Conservation (phyloP, 2,113 vertebrate species). For the Aramus guarauna region DNA sequence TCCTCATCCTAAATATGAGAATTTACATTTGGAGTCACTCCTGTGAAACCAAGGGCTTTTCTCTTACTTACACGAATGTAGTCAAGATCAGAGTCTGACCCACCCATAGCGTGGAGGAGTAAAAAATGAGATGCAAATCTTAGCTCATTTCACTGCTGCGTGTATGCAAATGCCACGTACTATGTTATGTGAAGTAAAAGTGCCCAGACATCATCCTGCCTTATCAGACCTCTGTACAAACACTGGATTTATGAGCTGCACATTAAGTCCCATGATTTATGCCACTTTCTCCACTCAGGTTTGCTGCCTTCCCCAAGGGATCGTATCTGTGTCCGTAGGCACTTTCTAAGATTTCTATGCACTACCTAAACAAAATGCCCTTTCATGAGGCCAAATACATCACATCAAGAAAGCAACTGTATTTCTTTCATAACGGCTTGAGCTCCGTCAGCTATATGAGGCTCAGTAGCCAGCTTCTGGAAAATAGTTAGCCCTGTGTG, state of each 20-base stretch:
- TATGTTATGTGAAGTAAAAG: background rate
- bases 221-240: background rate
- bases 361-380: slow-evolving; percentile 45
- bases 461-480: background rate
- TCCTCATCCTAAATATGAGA: background rate
- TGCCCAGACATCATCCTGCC: background rate
- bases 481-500: slow-evolving; percentile 50
- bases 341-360: slow-evolving; percentile 50
- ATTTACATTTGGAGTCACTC: background rate
- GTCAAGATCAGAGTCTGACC: background rate
- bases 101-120: background rate
- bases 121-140: slow-evolving; percentile 21
- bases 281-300: background rate
- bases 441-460: background rate
- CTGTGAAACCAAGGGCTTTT: background rate
- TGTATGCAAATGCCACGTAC: background rate
- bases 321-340: background rate
- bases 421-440: slow-evolving; percentile 36
- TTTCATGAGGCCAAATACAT: slow-evolving; percentile 47
- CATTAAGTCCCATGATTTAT: slow-evolving; percentile 14
- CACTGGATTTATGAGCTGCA: slow-evolving; percentile 14
- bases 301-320: slow-evolving; percentile 27
- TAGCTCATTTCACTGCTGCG: background rate
- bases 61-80: background rate
- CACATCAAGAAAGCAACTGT: slow-evolving; percentile 45